Base-by-base conservation (phyloP, 64 coral and sea anemone genomes). In the Trachythela sp. region DNA sequence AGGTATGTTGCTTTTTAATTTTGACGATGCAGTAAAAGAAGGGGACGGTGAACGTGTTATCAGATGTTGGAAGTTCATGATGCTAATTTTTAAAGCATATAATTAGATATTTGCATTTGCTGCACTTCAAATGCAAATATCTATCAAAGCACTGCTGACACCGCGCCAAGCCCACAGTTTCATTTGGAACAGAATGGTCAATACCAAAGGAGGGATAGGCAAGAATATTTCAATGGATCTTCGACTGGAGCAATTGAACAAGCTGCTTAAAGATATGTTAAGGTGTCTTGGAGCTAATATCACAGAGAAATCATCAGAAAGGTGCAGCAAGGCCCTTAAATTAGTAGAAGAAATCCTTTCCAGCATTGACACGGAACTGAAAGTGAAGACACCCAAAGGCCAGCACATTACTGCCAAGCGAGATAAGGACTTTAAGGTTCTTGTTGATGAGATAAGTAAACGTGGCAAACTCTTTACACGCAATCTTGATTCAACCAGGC, bases 311-410 rank as follows among this genome's bases (percentile, higher is more conserved):
- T 31, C 77, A 70, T 41, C 91, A 30, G 40, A 75, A 41, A 85
- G 92, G 85, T 93, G 92, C 67, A 89, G 92, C 40, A 89, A 52
- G 59, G 92, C 92, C 41, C 36, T 93, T 32, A 93, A 93, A 83
- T 29, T 40, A 36, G 84, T 93, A n/a, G 87, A 93, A 54, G 92
- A 93, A 30, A 31, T 93, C 13, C 88, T 93, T 8, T 40, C 87
- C 50, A 72, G n/a, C 40, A 36, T 89, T 43, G 92, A 93, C 34
- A 31, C 40, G 51, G 80, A 89, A n/a, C 83, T 89, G 18, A 30
- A 51, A 48, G 84, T 88, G n/a, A 89, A 36, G 43, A 76, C 34
- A 77, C 92, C 92, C 85, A 89, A 77, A 27, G 92, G 92, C 9
- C 84, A 89, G 29, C 92, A 93, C 70, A 93, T 67, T 36, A 83